A percentile compares a stretch with the other conserved stretches of the same genome.
Evolutionary conservation across 2,797 vertebrate species (phyloP).

Genomic region (Nothura maculosa): DNA sequence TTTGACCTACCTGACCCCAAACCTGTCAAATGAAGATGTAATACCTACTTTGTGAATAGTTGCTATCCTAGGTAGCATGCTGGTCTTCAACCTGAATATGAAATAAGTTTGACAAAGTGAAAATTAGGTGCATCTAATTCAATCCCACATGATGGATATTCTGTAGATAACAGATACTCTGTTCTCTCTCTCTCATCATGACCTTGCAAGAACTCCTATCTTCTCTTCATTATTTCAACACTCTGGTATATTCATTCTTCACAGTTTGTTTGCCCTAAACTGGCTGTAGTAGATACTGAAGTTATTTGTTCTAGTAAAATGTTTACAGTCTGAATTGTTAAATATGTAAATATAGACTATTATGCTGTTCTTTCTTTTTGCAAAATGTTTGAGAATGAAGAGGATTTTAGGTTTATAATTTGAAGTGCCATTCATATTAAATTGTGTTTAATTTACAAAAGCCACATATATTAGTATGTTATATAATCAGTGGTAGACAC

Average conservation of each 20-base stretch:
- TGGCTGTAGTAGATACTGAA: background rate
- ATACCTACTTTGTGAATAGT: background rate
- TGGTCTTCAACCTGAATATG: conserved; percentile 43
- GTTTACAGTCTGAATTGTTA: background rate
- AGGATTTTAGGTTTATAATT: background rate
- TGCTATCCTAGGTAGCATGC: background rate
- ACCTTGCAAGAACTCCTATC: conserved; percentile 9
- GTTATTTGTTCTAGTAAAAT: background rate
- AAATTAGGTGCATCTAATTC: conserved; percentile 27
- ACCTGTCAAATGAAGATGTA: conserved; percentile 39
- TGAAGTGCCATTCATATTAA: background rate
- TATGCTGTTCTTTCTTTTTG: background rate
- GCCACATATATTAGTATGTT: background rate
- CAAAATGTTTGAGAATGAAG: background rate
- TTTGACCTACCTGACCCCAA: conserved; percentile 42
- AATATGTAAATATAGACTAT: background rate
- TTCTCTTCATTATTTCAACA: conserved; percentile 8
- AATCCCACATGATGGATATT: background rate
- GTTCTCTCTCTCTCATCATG: background rate
- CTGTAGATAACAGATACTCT: conserved; percentile 9
- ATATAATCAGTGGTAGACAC: background rate
- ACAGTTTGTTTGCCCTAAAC: background rate
- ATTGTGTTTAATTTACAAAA: background rate
- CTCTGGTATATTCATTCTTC: background rate
- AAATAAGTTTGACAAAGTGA: conserved; percentile 50